Evolutionary conservation across 2,888 invertebrate species (phyloP), one percentile per base, ranked within the genome.

Genomic region (Galerucella calmariensis): DNA sequence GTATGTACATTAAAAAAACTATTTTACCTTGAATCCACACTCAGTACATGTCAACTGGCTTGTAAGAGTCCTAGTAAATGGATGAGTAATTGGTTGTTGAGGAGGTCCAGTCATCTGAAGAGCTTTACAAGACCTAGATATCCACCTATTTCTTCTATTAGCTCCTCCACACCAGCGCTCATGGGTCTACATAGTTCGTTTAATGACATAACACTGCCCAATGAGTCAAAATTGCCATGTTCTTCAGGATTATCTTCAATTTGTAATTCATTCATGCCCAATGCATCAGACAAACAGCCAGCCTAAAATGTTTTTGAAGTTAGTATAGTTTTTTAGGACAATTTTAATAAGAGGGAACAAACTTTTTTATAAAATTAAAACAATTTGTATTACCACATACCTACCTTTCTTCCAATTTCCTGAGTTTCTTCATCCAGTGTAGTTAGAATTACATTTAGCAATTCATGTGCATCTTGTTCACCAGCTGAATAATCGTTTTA

Each of bases 381-480:
- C 12, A 24, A 1, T 20, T 20, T n/a, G 2, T 69, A 59, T 62
- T 74, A 46, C 14, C 41, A 59, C 48, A 12, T 14, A 48, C 48
- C 48, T 75, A 92, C 92, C 88, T 92, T 91, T 81, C 89, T 89
- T 14, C 90, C 86, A 86, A 90, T 89, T 82, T 89, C 90, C 53
- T 89, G 89, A 46, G 91, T 91, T 87, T 98, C 98, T 84, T 97
- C 95, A 85, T 97, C 97, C 67, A 98, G 89, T 14, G 97, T 96
- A n/a, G 95, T 92, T 10, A 97, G 89, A 81, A 98, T 88, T 10
- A 97, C 94, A 86, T 97, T 96, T 81, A 98, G 92, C 69, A 98
- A 87, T 88, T 98, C 98, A 85, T 97, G 97, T 0, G 97, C 95
- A 88, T 98, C 98, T 87, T 97, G 94, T 88, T 98, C 96, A 79